Percentiles rank a stretch among this genome's conserved stretches.
Conservation (phyloP, 2,888 invertebrate species). For the Cantharis lateralis region DNA sequence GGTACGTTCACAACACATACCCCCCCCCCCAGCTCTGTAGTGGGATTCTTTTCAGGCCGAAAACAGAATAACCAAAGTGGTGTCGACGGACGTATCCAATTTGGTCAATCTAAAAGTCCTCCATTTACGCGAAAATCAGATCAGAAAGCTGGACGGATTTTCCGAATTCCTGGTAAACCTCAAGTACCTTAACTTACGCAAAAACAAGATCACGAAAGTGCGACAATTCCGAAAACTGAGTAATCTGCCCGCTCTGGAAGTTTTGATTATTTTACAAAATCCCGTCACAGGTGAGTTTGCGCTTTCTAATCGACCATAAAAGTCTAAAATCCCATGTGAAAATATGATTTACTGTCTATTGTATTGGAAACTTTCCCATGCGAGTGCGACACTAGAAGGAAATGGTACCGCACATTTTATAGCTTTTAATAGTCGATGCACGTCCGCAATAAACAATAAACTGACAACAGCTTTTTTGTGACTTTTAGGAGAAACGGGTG, state of each 20-base stretch:
- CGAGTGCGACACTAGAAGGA: background rate
- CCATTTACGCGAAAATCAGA: constrained; percentile 73
- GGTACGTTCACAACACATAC: constrained; percentile 24
- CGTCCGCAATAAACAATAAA: background rate
- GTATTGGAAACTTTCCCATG: background rate
- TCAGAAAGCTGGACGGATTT: constrained; percentile 62
- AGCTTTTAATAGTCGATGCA: background rate
- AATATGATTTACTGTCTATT: background rate
- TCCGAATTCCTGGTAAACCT: constrained; percentile 54
- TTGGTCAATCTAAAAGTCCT: constrained; percentile 68
- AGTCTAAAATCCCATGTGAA: background rate
- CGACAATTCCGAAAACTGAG: constrained; percentile 61
- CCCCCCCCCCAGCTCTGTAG: too few species aligned
- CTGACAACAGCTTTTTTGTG: background rate
- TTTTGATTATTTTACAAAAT: constrained; percentile 61
- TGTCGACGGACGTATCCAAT: constrained; percentile 65
- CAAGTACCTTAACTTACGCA: constrained; percentile 62
- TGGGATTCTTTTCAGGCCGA: constrained; percentile 57
- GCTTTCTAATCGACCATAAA: background rate
- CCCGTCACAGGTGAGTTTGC: constrained; percentile 52
- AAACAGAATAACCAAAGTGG: constrained; percentile 69
- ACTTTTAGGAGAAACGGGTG: constrained; percentile 12
- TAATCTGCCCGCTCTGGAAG: constrained; percentile 58
- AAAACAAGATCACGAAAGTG: constrained; percentile 59
- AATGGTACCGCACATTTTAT: background rate